Evolutionary conservation across 2,888 invertebrate species (phyloP), one percentile per base, ranked within the genome.

Genomic region (Hymenopus coronatus): DNA sequence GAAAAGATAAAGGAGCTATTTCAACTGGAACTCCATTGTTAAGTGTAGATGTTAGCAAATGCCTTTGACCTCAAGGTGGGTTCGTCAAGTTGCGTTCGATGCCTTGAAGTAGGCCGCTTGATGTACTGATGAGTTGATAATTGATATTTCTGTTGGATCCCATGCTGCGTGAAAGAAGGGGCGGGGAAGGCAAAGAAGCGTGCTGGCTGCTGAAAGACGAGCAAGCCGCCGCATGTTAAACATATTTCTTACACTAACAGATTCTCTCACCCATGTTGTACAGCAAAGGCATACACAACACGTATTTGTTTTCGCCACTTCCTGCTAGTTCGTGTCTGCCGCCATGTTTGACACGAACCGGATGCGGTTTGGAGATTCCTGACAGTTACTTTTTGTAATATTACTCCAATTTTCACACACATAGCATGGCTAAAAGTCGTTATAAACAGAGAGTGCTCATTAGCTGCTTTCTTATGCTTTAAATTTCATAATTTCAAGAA

Each of bases 91-190:
- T 25, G 54, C 54, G 3, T 70, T 70, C 54, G 54, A 70, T 70
- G n/a, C 28, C 85, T 85, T 85, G 40, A 85, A 85, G 28, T 85
- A 46, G 85, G 12, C 85, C 85, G 85, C 85, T 85, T 85, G 85
- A 40, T 85, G 85, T n/a, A 46, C 85, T 28, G 85, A 85, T 85
- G 85, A 85, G 46, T 85, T 85, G 85, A 85, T 85, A 85, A 85
- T 85, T n/a, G 85, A 33, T 85, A 85, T 85, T 33, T 40, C 85
- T 85, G 46, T 85, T 28, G 46, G 40, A 40, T 33, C 33, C 46
- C 40, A n/a, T 85, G 85, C 40, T 85, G n/a, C 85, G n/a, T 85
- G 40, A n/a, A n/a, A 28, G 85, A 12, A 85, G 85, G 40, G 54
- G 54, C 54, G 54, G 54, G 54, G 54, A 70, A 70, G 6, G 54